Evolutionary conservation across 1,140 invertebrate species (phyloP), one percentile per base, ranked within the genome.

Genomic region (Procambarus virginalis): DNA sequence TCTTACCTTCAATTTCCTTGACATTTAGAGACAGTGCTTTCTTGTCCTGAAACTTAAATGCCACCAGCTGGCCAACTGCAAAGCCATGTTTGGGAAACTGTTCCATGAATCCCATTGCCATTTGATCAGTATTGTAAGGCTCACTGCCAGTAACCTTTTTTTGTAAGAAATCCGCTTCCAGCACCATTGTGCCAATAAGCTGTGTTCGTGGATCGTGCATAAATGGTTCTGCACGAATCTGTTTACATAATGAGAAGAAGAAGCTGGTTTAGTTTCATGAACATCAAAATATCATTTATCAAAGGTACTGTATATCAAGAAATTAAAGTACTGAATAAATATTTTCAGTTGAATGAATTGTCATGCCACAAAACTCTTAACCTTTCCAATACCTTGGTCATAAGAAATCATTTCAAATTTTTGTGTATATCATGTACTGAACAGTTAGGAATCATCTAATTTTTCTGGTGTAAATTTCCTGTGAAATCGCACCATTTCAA

Each of bases 41-140:
- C 94, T 98, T 98, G 73, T 98, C 98, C 92, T 96, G 95, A 94
- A 98, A 96, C 48, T 96, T 95, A 93, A 99, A 99, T 3, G 97
- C 98, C 89, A 99, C 93, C 88, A 97, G 96, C 93, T 99, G 98
- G 17, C 97, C 97, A 51, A 97, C 96, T 49, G 98, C 97, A 93
- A 99, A 98, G 8, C 98, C 96, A 94, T 98, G 97, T 64, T 97
- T 96, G 48, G 97, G 95, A 94, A 99, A 99, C 93, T 97, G 96
- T 93, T 96, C 95, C 0, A 97, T 94, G 94, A 99, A 99, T 93
- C 99, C 98, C 84, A 96, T 96, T 8, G 98, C 97, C 98, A 99
- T 99, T 92, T 96, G 95, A 94, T 99, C 98, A 2, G 98, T 97
- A 94, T 99, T 97, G 93, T 98, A 98, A 0, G 97, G 97, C 91